These are phyloP conservation scores for Musca vetustissima DNA, from an alignment of 1,140 invertebrate species.

Conservation along the genomic window DNA sequence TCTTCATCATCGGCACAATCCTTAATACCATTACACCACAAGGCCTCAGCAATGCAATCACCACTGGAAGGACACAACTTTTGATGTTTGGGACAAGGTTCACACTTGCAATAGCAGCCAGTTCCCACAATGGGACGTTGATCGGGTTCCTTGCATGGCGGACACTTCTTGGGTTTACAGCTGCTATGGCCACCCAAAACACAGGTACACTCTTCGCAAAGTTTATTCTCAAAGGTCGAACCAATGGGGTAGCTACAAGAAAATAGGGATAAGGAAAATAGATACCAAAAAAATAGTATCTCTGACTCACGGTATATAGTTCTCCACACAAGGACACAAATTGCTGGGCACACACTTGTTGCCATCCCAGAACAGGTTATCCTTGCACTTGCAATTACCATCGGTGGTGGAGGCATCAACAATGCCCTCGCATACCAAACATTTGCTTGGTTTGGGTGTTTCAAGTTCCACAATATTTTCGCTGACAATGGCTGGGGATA, in stretches of 20 bases:
- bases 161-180: conserved; percentile 70
- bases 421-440: conserved; percentile 45
- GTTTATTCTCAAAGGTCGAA: conserved; percentile 65
- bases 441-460: conserved; percentile 32
- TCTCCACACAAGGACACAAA: conserved; percentile 75
- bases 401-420: background rate
- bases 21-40: conserved; percentile 80
- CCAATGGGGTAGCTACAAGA: conserved; percentile 73
- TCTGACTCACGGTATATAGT: conserved; percentile 64
- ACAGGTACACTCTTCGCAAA: conserved; percentile 78
- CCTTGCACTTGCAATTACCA: conserved; percentile 57
- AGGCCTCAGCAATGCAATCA: conserved; percentile 69
- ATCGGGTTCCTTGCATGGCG: conserved; percentile 61
- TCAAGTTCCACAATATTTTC: conserved; percentile 34
- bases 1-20: conserved; percentile 85
- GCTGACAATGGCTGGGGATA: conserved; percentile 36
- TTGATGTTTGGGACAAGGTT: conserved; percentile 67
- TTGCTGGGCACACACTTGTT: conserved; percentile 66
- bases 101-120: conserved; percentile 73
- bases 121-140: conserved; percentile 47
- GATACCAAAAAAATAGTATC: background rate
- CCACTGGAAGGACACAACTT: conserved; percentile 73
- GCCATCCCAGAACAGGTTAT: conserved; percentile 70
- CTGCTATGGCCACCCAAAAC: conserved; percentile 67
- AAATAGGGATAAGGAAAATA: background rate